Evolutionary conservation across 2,797 vertebrate species (phyloP), one percentile per base, ranked within the genome.

Genomic region (Centroberyx gerrardi): DNA sequence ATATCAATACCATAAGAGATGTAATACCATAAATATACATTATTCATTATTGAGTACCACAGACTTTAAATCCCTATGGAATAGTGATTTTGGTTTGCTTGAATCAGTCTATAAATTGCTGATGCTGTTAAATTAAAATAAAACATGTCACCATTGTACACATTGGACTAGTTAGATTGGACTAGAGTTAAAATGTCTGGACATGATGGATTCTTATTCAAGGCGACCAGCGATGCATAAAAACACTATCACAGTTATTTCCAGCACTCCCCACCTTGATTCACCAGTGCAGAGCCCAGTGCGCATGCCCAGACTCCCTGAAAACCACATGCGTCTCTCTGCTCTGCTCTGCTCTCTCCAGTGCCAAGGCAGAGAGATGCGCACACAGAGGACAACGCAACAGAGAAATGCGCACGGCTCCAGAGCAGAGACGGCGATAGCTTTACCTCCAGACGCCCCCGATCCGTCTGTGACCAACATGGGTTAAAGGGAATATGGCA

Each of bases 261-360:
- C 60, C 38, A n/a, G 2, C 53, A 48, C 62, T 18, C 64, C 9
- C 70, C 70, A 42, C 55, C 49, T 52, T 62, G 13, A 2, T 44
- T 44, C 13, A 40, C 71, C 69, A 58, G 61, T 40, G 77, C 72
- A 31, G 33, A 46, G 13, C 5, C 1, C 36, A 77, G 3, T 80
- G 89, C 92, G 91, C 92, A 92, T 91, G 92, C 92, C 3, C 84
- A 1, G 72, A 78, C 64, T 81, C 28, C 27, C 68, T 70, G 69
- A 83, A 86, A 85, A 62, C 87, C 91, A 87, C 92, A 90, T 54
- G 91, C 84, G 82, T 84, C 83, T 83, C 58, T 17, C 61, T 2
- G 64, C 84, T 59, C 77, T 14, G 73, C 84, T 59, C 77, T 13
- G 75, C 85, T 82, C 76, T 85, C 68, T 81, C 70, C 86, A 6